Evolutionary conservation across 1,140 invertebrate genomes (phyloP).

Genomic region (Zaprionus africanus): DNA sequence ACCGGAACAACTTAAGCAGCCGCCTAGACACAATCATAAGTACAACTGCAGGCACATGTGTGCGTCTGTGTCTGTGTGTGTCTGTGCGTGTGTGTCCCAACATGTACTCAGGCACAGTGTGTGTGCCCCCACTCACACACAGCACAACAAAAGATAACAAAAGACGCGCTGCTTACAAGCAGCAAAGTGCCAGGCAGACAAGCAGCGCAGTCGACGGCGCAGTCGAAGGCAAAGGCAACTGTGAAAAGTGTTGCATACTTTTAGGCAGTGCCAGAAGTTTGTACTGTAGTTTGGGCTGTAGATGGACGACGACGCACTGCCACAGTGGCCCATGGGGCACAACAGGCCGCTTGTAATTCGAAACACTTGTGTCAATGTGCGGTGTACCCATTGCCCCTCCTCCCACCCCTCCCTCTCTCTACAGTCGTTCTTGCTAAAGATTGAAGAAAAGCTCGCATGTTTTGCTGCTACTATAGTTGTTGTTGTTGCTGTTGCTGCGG

Average conservation of each 20-base stretch:
- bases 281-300: slow-evolving; percentile 36
- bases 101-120: background rate
- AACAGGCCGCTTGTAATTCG: slow-evolving; percentile 65
- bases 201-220: slow-evolving; percentile 14
- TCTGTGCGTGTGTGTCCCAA: background rate
- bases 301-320: slow-evolving; percentile 42
- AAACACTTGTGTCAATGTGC: slow-evolving; percentile 81
- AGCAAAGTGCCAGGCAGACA: slow-evolving; percentile 47
- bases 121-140: slow-evolving; percentile 1
- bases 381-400: background rate
- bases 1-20: slow-evolving; percentile 53
- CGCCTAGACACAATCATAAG: slow-evolving; percentile 44
- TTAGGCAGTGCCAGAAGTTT: slow-evolving; percentile 14
- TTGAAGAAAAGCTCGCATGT: slow-evolving; percentile 39
- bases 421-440: slow-evolving; percentile 7
- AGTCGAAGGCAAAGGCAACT: slow-evolving; percentile 10
- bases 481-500: slow-evolving; percentile 63
- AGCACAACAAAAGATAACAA: slow-evolving; percentile 57
- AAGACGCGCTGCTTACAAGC: slow-evolving; percentile 64
- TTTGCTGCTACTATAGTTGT: slow-evolving; percentile 57
- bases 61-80: background rate
- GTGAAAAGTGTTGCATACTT: slow-evolving; percentile 45
- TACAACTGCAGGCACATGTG: slow-evolving; percentile 29
- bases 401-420: background rate
- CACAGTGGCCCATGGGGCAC: background rate